A percentile compares a stretch with the other conserved stretches of the same genome.
phyloP scores from a whole-genome alignment of 1,140 invertebrate genomes.

The Maconellicoccus hirsutus region DNA sequence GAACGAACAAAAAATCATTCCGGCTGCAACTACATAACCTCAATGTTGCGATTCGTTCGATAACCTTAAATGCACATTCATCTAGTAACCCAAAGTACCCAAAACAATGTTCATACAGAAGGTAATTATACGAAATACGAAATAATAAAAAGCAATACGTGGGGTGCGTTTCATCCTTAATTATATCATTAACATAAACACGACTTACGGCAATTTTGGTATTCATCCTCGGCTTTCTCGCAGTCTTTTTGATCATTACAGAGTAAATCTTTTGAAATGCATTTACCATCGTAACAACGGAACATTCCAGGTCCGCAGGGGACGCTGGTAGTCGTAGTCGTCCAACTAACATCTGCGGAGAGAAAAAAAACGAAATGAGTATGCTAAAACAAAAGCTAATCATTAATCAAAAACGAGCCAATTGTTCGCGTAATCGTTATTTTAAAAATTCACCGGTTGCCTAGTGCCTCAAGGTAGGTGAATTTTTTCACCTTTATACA shows the following conservation, averaged over 20 bases:
- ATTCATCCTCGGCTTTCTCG: conserved; percentile 78
- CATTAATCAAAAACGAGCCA: neutral
- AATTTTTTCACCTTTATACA: neutral
- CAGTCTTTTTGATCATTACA: conserved; percentile 88
- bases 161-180: neutral
- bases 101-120: no score
- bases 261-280: conserved; percentile 67
- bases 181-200: neutral
- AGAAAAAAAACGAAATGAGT: neutral
- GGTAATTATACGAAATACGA: no score
- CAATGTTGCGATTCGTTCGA: no score
- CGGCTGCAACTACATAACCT: no score
- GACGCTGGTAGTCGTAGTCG: conserved; percentile 7
- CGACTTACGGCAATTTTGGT: conserved; percentile 57
- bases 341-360: conserved; percentile 19
- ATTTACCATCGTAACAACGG: conserved; percentile 69
- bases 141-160: no score
- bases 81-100: no score
- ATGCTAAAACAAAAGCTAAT: conserved; percentile 1
- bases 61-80: no score
- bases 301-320: conserved; percentile 51
- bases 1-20: no score
- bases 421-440: conserved; percentile 8
- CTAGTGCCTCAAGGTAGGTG: no score
- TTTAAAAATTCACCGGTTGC: neutral